These are phyloP conservation scores for Polydrusus tereticollis DNA, from an alignment of 2,888 invertebrate species.

Conservation along the genomic window DNA sequence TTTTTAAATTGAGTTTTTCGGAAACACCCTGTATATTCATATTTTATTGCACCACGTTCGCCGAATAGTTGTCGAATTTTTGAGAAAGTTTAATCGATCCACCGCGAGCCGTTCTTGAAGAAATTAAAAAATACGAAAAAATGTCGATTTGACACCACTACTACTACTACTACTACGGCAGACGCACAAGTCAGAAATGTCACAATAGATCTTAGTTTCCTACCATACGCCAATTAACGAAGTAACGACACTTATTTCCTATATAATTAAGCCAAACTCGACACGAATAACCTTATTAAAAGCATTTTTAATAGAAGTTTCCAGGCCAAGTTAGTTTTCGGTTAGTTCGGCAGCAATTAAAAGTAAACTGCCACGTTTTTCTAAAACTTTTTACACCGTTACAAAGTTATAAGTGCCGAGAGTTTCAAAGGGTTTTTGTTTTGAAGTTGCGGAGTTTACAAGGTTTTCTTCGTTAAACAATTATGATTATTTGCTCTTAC, in stretches of 20 bases:
- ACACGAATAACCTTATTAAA: background rate
- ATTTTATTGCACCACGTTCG: too few species aligned
- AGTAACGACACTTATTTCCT: background rate
- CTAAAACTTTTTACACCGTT: background rate
- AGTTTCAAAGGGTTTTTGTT: slow-evolving; percentile 2
- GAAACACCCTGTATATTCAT: too few species aligned
- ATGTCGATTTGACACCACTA: too few species aligned
- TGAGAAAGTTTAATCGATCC: too few species aligned
- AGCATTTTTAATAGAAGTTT: background rate
- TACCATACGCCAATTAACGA: background rate
- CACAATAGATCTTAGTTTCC: too few species aligned
- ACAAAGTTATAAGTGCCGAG: background rate
- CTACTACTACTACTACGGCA: too few species aligned
- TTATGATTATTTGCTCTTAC: background rate
- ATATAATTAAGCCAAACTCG: background rate
- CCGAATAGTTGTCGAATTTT: too few species aligned
- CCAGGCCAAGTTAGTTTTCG: background rate
- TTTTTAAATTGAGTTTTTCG: too few species aligned
- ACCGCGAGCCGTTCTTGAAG: too few species aligned
- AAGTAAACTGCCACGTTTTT: slow-evolving; percentile 10
- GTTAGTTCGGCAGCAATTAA: background rate
- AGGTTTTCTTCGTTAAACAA: background rate
- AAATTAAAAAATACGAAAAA: too few species aligned
- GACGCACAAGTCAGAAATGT: too few species aligned
- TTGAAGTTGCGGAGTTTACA: background rate